These are phyloP conservation scores for Myotis daubentonii DNA, from an alignment of 2,797 vertebrate genomes.

Conservation along the genomic window DNA sequence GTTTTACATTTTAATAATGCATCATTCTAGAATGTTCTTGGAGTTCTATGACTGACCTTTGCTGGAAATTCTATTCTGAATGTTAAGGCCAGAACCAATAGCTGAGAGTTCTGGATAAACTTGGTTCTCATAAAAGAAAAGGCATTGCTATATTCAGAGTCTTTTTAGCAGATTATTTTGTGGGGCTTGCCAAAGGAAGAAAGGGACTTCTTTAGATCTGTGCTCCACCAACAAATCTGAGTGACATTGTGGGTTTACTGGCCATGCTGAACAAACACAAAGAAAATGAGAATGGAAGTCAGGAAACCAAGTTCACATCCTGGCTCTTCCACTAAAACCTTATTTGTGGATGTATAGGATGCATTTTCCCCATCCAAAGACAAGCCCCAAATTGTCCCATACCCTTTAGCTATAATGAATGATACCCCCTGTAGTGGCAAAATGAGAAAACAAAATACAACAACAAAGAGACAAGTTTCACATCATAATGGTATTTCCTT, in stretches of 20 bases:
- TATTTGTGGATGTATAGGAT: neutral
- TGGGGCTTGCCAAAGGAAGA: neutral
- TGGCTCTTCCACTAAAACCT: constrained; percentile 4
- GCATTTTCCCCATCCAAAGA: neutral
- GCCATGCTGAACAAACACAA: neutral
- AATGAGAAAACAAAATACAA: constrained; percentile 44
- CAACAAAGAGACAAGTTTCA: neutral
- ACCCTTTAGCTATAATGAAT: neutral
- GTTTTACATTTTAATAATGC: neutral
- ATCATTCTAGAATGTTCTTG: constrained; percentile 57
- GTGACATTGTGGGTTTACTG: neutral
- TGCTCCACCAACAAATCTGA: neutral
- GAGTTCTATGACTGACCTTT: neutral
- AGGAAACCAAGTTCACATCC: neutral
- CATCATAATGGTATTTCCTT: constrained; percentile 36
- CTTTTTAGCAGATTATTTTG: neutral
- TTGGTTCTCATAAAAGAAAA: neutral
- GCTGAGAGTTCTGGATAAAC: neutral
- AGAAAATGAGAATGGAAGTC: neutral
- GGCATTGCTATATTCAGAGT: neutral
- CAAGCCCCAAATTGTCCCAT: neutral
- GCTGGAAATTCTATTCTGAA: neutral
- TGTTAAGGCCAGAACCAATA: neutral
- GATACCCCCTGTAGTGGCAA: neutral
- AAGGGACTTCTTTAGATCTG: neutral